Evolutionary conservation across 2,797 vertebrate genomes (phyloP).

Genomic region (Protosalanx chinensis): DNA sequence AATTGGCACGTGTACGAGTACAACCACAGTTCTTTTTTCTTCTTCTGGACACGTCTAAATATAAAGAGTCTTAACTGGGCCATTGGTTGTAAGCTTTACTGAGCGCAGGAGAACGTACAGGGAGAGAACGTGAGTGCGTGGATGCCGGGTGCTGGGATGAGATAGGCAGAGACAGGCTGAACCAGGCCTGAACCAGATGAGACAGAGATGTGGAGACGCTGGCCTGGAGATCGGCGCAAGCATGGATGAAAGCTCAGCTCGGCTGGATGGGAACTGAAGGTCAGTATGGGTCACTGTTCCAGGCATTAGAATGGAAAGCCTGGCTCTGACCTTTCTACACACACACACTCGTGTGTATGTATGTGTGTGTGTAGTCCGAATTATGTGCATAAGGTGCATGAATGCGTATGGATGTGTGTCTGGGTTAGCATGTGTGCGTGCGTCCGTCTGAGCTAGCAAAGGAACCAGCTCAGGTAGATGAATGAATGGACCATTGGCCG

Average conservation of each 20-base stretch:
- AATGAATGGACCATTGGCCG: conserved; percentile 45
- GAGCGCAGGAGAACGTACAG: neutral
- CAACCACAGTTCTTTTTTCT: conserved; percentile 53
- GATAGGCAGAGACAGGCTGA: conserved; percentile 11
- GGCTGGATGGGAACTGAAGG: conserved; percentile 4
- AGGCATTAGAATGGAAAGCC: conserved; percentile 1
- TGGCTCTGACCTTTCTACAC: conserved; percentile 39
- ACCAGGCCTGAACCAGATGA: too few relatives aligned
- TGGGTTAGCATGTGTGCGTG: neutral
- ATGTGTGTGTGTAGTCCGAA: neutral
- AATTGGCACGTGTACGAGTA: conserved; percentile 67
- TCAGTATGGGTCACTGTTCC: conserved; percentile 5
- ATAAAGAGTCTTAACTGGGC: conserved; percentile 54
- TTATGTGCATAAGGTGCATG: too few relatives aligned
- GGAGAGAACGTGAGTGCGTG: conserved; percentile 32
- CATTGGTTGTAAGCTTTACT: conserved; percentile 60
- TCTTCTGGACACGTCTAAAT: conserved; percentile 57
- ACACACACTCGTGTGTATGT: neutral
- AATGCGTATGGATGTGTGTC: conserved; percentile 1
- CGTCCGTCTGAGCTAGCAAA: conserved; percentile 33
- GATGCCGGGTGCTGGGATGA: conserved; percentile 44
- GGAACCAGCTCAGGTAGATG: conserved; percentile 50
- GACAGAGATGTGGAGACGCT: too few relatives aligned
- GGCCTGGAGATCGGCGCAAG: neutral
- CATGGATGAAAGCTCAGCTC: conserved; percentile 10